Evolutionary conservation across 2,888 invertebrate species (phyloP), one percentile per base, ranked within the genome.

Genomic region (Callyntrura guangdongensis): DNA sequence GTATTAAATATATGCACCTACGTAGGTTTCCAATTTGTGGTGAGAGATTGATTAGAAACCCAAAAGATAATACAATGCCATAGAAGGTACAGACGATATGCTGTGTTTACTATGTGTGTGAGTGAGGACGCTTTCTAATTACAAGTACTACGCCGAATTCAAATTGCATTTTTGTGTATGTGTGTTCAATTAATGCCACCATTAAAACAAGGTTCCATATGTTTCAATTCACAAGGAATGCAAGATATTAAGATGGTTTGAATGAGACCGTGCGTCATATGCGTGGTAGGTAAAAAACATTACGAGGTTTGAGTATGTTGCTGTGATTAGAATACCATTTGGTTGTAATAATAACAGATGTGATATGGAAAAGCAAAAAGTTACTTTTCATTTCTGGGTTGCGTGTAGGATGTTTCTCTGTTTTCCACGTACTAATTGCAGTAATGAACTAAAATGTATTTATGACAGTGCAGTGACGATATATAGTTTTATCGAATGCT

Each of bases 361-460:
- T 45, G 20, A 17, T 12, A n/a, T 72, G 69, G 17, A 72, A 72
- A 72, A 72, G 69, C 17, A n/a, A 36, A 72, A 67, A 27, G 67
- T 27, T 67, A 67, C 36, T n/a, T 64, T 64, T 25, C n/a, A 4
- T 67, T 9, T 67, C 25, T 4, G 11, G 12, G 27, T 27, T 27
- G 25, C 5, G 27, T 25, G 27, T 59, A 17, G 53, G n/a, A 53
- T 56, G n/a, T 56, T 5, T 11, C 9, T 14, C 53, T 61, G 61
- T 61, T 22, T 36, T 12, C 27, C 27, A 25, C 36, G 8, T 45
- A 22, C 22, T 45, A 45, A 45, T 69, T 69, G 69, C 36, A 45
- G 36, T 69, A 22, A 25, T 64, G 22, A 64, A 5, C 36, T 36
- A 36, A 2, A 2, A 36, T 36, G 6, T 36, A 36, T 36, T 36